Conservation (phyloP, 2,113 vertebrate species). For the Atherinomorus stipes region DNA sequence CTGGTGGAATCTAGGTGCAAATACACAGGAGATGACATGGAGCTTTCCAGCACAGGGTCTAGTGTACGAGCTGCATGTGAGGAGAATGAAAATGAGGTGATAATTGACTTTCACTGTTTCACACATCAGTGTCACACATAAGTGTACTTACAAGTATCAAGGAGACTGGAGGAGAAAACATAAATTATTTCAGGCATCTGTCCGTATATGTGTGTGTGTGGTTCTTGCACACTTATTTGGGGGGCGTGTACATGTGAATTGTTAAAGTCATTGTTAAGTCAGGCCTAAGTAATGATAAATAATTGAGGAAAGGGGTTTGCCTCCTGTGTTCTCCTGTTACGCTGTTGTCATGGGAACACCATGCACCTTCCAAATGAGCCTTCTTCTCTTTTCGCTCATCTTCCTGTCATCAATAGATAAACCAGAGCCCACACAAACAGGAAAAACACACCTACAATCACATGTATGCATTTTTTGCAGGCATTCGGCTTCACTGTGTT, state of each 20-base stretch:
- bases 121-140: constrained; percentile 53
- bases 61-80: constrained; percentile 34
- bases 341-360: constrained; percentile 67
- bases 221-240: neutral
- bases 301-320: constrained; percentile 44
- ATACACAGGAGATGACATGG: neutral
- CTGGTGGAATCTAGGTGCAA: constrained; percentile 5
- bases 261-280: constrained; percentile 8
- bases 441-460: constrained; percentile 11
- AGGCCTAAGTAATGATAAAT: constrained; percentile 30
- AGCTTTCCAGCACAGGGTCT: neutral
- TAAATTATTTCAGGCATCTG: constrained; percentile 1
- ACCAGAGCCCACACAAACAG: neutral
- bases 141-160: constrained; percentile 25
- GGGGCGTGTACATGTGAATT: constrained; percentile 1
- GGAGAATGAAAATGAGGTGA: constrained; percentile 62
- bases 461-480: constrained; percentile 15
- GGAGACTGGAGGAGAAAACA: constrained; percentile 7
- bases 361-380: constrained; percentile 39
- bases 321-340: constrained; percentile 31
- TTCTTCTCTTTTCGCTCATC: constrained; percentile 1
- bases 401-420: constrained; percentile 23
- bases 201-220: neutral
- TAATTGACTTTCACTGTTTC: constrained; percentile 65
- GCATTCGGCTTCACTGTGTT: constrained; percentile 19